phyloP scores from a whole-genome alignment of 1,140 invertebrate genomes.

The Nautilus pompilius region DNA sequence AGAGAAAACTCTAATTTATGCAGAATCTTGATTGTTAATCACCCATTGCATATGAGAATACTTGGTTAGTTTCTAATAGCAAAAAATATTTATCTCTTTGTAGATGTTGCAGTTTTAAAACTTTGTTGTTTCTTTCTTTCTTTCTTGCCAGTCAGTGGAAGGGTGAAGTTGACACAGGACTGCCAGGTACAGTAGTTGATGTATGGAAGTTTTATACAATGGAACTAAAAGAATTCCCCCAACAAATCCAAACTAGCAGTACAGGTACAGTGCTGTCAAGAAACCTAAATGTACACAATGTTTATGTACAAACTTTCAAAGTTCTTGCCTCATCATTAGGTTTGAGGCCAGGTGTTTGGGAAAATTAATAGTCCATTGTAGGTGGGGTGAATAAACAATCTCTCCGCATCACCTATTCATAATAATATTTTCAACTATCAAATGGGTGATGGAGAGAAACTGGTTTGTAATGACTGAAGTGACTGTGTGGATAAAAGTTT shows the following conservation, averaged over 20 bases:
- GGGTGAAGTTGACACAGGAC: slow-evolving; percentile 51
- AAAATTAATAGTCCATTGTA: background rate
- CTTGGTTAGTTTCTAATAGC: slow-evolving; percentile 6
- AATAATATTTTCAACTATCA: too few species aligned
- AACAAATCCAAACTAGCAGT: background rate
- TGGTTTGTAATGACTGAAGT: too few species aligned
- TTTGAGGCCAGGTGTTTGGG: background rate
- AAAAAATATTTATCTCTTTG: slow-evolving; percentile 7
- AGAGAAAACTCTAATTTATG: slow-evolving; percentile 1
- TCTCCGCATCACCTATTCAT: too few species aligned
- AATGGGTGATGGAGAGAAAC: too few species aligned
- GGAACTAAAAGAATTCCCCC: background rate
- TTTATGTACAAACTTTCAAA: background rate
- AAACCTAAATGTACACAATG: background rate
- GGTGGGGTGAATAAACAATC: too few species aligned
- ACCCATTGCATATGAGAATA: background rate
- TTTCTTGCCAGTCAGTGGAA: slow-evolving; percentile 58
- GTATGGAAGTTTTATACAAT: slow-evolving; percentile 2
- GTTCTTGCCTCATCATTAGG: background rate
- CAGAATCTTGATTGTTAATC: background rate
- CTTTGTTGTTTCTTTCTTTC: slow-evolving; percentile 28
- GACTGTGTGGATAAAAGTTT: too few species aligned
- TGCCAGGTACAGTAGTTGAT: slow-evolving; percentile 42
- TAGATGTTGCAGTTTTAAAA: background rate
- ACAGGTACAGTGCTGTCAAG: too few species aligned